A percentile compares a stretch with the other conserved stretches of the same genome.
These are phyloP conservation scores for Montipora capricornis DNA, from an alignment of 64 coral and sea anemone genomes.

Conservation along the genomic window DNA sequence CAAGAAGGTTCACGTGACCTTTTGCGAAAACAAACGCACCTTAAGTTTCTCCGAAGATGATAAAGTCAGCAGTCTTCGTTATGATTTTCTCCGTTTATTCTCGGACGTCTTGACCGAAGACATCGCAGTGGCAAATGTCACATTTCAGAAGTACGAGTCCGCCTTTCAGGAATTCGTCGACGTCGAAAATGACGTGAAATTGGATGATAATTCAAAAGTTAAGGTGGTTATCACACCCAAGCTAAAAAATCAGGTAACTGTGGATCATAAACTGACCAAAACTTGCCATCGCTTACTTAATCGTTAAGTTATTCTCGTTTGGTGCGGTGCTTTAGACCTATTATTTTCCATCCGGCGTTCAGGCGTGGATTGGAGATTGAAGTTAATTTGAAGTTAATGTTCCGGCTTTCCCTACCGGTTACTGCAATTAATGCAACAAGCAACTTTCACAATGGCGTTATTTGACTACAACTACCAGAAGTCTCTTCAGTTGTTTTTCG, in stretches of 20 bases:
- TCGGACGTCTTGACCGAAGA: not conserved
- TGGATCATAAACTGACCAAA: too few species aligned
- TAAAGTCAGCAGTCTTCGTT: not conserved
- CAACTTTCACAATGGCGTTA: too few species aligned
- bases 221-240: not conserved
- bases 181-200: not conserved
- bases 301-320: too few species aligned
- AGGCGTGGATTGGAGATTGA: too few species aligned
- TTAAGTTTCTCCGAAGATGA: not conserved
- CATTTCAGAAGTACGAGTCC: not conserved
- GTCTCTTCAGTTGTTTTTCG: too few species aligned
- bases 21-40: not conserved
- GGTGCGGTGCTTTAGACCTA: too few species aligned
- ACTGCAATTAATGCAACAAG: too few species aligned
- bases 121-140: constrained; percentile 7
- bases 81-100: not conserved
- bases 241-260: not conserved
- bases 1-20: constrained; percentile 4
- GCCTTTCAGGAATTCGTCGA: constrained; percentile 6
- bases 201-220: not conserved
- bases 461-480: too few species aligned
- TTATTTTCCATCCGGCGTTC: too few species aligned
- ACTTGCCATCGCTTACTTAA: too few species aligned
- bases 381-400: too few species aligned
- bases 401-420: too few species aligned